Evolutionary conservation across 2,797 vertebrate genomes (phyloP), one percentile per base, ranked within the genome.

Genomic region (Melanitta fusca): DNA sequence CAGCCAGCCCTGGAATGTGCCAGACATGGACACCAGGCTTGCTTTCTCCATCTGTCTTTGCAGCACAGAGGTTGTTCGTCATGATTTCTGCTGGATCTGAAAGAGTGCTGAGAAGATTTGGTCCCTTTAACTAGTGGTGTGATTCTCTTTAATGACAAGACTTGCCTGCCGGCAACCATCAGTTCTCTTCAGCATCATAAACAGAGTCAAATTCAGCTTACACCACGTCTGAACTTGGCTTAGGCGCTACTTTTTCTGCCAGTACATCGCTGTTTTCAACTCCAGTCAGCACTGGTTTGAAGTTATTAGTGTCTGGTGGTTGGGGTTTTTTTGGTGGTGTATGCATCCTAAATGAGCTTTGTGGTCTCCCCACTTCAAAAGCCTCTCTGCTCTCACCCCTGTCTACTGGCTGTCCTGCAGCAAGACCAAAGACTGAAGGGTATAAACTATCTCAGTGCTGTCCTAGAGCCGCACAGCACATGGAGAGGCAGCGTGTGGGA

Each of bases 291-390:
- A 78, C 56, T 87, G 95, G 88, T 96, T 96, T 91, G 88, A 94
- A 91, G 65, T 86, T 87, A 89, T 94, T 94, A 89, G 83, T 47
- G 90, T 95, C 93, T 96, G 93, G 78, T 95, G 88, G 90, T 85
- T 94, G 91, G 94, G 93, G 21, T 75, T 96, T 96, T 91, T 95
- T 87, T 77, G 64, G 96, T 95, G 80, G 20, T 86, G 74, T 87
- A 27, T 80, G 88, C 57, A 85, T 85, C 91, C 78, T 85, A 94
- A 95, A 95, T 90, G 93, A 97, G 93, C 91, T 92, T 93, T 95
- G 94, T 94, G 94, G 88, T 91, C 84, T 96, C 53, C 34, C 80
- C 96, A 93, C 91, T 95, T 96, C 95, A 94, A 95, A 97, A 90
- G 84, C 34, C 11, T 77, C 57, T 90, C 80, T 86, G 80, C 85